A percentile compares a stretch with the other conserved stretches of the same genome.
Conservation (phyloP, 2,797 vertebrate genomes). For the Knipowitschia caucasica region DNA sequence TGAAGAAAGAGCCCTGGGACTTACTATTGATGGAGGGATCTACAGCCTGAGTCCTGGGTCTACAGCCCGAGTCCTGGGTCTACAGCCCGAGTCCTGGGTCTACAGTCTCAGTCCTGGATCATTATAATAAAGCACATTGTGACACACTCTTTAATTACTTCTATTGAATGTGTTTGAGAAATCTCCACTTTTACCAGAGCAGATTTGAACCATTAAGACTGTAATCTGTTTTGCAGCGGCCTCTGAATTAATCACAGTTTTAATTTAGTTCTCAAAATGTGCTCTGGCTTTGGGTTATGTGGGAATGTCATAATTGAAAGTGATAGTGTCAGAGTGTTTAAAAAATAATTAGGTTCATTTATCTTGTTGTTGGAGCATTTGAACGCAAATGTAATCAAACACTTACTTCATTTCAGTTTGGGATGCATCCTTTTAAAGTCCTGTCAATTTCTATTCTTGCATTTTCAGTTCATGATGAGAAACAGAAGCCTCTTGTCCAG, state of each 20-base stretch:
- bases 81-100: too few relatives aligned
- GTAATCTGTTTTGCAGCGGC: slow-evolving; percentile 34
- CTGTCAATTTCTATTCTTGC: neutral
- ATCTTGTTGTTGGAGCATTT: neutral
- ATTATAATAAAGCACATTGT: neutral
- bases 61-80: too few relatives aligned
- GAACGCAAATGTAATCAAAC: neutral
- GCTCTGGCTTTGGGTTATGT: slow-evolving; percentile 15
- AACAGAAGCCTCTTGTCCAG: too few relatives aligned
- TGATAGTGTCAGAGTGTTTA: neutral
- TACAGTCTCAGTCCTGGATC: too few relatives aligned
- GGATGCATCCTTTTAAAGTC: neutral
- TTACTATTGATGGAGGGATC: too few relatives aligned
- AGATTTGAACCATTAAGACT: slow-evolving; percentile 28
- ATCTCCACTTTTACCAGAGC: slow-evolving; percentile 22
- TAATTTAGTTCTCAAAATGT: slow-evolving; percentile 38
- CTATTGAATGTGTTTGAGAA: slow-evolving; percentile 9
- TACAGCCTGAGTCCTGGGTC: too few relatives aligned
- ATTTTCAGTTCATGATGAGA: too few relatives aligned
- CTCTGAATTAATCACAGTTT: slow-evolving; percentile 41
- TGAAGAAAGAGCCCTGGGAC: too few relatives aligned
- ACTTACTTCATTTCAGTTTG: neutral
- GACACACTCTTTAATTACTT: slow-evolving; percentile 4
- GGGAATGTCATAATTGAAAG: slow-evolving; percentile 10
- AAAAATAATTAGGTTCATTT: neutral